Conservation (phyloP, 1,140 invertebrate species). For the Phthorimaea operculella region DNA sequence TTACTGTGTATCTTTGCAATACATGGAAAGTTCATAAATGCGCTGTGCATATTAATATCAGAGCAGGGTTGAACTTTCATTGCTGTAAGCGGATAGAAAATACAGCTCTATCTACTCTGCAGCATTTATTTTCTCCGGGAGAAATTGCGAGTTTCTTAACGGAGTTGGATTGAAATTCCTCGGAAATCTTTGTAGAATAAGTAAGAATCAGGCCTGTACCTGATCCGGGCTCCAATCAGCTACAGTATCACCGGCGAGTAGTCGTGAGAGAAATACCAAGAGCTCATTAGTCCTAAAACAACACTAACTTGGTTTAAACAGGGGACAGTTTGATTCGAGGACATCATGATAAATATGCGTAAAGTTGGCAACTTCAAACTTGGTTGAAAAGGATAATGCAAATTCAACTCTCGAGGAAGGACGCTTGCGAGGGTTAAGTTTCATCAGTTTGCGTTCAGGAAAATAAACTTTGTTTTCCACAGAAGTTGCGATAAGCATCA, state of each 20-base stretch:
- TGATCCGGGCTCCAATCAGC: neutral
- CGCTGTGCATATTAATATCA: too few species aligned
- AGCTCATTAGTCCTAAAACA: conserved; percentile 55
- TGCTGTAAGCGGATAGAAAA: too few species aligned
- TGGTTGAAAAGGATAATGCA: too few species aligned
- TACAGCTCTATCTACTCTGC: too few species aligned
- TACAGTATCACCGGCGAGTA: conserved; percentile 17
- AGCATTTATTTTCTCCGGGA: too few species aligned
- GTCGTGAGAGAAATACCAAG: conserved; percentile 42
- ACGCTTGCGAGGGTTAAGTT: too few species aligned
- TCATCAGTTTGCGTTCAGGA: too few species aligned
- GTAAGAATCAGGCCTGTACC: neutral
- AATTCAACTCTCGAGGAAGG: neutral
- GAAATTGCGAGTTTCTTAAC: neutral
- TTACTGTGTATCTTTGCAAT: too few species aligned
- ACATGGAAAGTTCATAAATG: too few species aligned
- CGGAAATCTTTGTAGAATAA: conserved; percentile 4
- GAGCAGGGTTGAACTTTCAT: too few species aligned
- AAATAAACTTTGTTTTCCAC: too few species aligned
- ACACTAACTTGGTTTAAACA: conserved; percentile 29
- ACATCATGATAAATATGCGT: conserved; percentile 2
- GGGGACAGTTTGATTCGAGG: neutral
- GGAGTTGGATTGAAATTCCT: neutral
- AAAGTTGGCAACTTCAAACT: neutral
- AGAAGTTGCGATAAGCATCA: too few species aligned